Percentiles rank a stretch among this genome's conserved stretches.
phyloP scores from a whole-genome alignment of 2,888 invertebrate species.

The Corbicula japonica region DNA sequence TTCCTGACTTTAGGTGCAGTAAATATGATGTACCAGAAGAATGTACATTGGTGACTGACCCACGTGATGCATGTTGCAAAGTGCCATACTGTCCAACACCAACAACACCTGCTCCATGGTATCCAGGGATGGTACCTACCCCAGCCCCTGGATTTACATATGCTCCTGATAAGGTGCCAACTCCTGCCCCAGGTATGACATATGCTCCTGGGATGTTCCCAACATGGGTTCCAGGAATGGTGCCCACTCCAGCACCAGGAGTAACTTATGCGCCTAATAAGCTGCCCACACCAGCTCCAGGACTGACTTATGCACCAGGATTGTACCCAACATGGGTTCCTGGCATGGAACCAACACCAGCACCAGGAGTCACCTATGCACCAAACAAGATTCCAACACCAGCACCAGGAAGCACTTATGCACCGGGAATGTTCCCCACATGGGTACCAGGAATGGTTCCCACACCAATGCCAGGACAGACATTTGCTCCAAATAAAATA shows the following conservation, averaged over 20 bases:
- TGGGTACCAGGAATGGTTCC: too few species aligned
- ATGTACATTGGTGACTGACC: slow-evolving; percentile 67
- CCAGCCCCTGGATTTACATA: slow-evolving; percentile 62
- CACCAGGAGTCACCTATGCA: too few species aligned
- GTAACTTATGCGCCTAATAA: slow-evolving; percentile 44
- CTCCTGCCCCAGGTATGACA: slow-evolving; percentile 58
- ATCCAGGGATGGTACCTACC: slow-evolving; percentile 57
- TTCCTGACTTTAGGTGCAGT: slow-evolving; percentile 59
- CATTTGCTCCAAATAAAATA: slow-evolving; percentile 3
- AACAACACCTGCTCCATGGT: slow-evolving; percentile 49
- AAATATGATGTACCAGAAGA: slow-evolving; percentile 64
- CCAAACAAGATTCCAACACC: too few species aligned
- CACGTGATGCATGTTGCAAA: slow-evolving; percentile 69
- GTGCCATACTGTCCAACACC: slow-evolving; percentile 65
- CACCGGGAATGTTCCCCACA: too few species aligned
- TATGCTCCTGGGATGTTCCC: too few species aligned
- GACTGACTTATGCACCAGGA: slow-evolving; percentile 55
- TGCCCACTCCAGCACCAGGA: too few species aligned
- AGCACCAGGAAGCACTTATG: too few species aligned
- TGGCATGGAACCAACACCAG: too few species aligned
- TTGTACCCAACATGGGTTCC: slow-evolving; percentile 48
- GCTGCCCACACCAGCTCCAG: slow-evolving; percentile 55
- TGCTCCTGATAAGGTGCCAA: slow-evolving; percentile 54
- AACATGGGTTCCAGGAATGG: too few species aligned
- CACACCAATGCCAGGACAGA: too few species aligned